These are phyloP conservation scores for Leptinotarsa tumamoca DNA, from an alignment of 2,888 invertebrate genomes.

Conservation along the genomic window DNA sequence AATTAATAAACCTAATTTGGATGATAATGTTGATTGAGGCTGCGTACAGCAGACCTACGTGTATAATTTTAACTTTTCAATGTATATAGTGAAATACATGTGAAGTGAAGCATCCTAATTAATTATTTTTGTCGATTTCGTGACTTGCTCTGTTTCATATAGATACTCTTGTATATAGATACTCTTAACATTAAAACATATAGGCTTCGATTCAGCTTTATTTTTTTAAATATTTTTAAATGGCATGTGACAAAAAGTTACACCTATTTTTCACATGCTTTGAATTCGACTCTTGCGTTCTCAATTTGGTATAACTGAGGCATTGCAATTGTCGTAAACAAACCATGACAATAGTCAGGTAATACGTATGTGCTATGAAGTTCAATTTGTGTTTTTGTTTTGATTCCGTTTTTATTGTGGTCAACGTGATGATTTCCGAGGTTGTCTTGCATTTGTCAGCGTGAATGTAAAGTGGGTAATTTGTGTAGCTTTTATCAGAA, in stretches of 20 bases:
- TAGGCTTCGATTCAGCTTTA: too few relatives aligned
- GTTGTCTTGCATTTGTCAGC: not conserved
- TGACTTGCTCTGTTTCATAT: too few relatives aligned
- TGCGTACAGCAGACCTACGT: too few relatives aligned
- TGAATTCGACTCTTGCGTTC: not conserved
- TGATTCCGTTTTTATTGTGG: constrained; percentile 23
- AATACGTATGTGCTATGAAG: constrained; percentile 16
- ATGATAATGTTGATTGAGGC: too few relatives aligned
- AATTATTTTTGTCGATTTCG: too few relatives aligned
- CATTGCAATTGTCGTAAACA: constrained; percentile 12
- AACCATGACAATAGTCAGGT: constrained; percentile 21
- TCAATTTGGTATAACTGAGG: not conserved
- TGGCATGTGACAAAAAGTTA: not conserved
- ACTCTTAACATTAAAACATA: too few relatives aligned
- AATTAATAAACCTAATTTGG: too few relatives aligned
- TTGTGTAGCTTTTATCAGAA: not conserved
- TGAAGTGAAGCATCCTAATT: too few relatives aligned
- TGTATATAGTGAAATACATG: too few relatives aligned
- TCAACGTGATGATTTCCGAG: constrained; percentile 15
- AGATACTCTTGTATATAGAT: too few relatives aligned
- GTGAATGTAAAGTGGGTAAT: constrained; percentile 10
- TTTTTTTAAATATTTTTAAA: too few relatives aligned
- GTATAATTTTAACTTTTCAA: too few relatives aligned
- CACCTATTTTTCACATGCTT: not conserved
- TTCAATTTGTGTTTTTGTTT: constrained; percentile 18